A percentile compares a stretch with the other conserved stretches of the same genome.
phyloP scores from a whole-genome alignment of 2,888 invertebrate genomes.

The Hartigia nigra region DNA sequence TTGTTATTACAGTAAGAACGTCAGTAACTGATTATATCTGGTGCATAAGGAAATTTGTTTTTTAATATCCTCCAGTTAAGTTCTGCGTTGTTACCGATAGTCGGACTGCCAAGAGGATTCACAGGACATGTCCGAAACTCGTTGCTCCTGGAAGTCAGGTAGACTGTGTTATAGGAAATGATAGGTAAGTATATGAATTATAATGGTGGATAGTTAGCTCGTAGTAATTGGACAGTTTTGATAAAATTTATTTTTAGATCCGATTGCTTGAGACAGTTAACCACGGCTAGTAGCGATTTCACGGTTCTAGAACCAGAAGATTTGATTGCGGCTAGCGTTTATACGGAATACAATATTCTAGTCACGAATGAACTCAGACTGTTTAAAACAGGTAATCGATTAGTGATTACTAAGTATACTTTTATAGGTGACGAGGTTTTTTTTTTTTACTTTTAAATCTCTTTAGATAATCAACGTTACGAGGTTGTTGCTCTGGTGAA shows the following conservation, averaged over 20 bases:
- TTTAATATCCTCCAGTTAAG: slow-evolving; percentile 69
- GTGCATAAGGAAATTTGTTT: neutral
- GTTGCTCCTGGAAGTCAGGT: slow-evolving; percentile 71
- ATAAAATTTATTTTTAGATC: slow-evolving; percentile 68
- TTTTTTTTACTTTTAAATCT: slow-evolving; percentile 3
- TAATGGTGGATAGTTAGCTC: neutral
- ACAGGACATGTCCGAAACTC: slow-evolving; percentile 74
- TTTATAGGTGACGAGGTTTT: slow-evolving; percentile 30
- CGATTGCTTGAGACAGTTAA: slow-evolving; percentile 83
- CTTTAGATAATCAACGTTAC: slow-evolving; percentile 61
- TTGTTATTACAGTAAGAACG: neutral
- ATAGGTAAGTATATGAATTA: slow-evolving; percentile 69
- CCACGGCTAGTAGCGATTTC: slow-evolving; percentile 84
- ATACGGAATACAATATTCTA: slow-evolving; percentile 75
- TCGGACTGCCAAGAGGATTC: slow-evolving; percentile 72
- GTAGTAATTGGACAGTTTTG: neutral
- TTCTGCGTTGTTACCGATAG: slow-evolving; percentile 79
- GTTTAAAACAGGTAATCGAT: slow-evolving; percentile 66
- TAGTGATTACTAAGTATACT: neutral
- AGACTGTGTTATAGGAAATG: slow-evolving; percentile 78
- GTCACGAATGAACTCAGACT: slow-evolving; percentile 77
- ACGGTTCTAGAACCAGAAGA: slow-evolving; percentile 88
- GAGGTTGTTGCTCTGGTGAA: slow-evolving; percentile 76
- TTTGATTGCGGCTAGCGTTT: slow-evolving; percentile 77
- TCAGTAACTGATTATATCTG: neutral